Percentiles rank a stretch among this genome's conserved stretches.
Evolutionary conservation across 2,113 vertebrate species (phyloP).

Genomic region (Arizona elegans): DNA sequence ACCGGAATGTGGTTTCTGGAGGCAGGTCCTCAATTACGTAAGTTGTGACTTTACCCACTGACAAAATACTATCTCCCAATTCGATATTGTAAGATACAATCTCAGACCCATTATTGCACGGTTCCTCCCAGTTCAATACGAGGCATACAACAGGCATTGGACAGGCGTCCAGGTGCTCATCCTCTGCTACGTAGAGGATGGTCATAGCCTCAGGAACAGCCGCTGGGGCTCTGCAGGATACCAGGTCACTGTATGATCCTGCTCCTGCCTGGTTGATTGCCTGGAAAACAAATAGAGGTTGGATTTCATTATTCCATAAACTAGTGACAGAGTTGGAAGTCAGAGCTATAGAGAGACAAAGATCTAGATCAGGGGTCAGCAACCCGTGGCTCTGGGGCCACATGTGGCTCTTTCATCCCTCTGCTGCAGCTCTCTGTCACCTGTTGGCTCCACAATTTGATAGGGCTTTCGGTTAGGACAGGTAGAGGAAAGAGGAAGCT

Average conservation of each 20-base stretch:
- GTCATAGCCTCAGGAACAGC: conserved; percentile 80
- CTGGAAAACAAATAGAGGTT: conserved; percentile 57
- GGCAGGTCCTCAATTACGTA: conserved; percentile 80
- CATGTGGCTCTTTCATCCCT: too few species aligned
- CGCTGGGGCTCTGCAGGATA: conserved; percentile 84
- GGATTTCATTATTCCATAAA: accelerated
- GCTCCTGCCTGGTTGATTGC: conserved; percentile 90
- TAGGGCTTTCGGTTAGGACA: too few species aligned
- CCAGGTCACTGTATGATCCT: conserved; percentile 86
- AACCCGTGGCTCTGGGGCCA: too few species aligned
- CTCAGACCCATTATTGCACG: conserved; percentile 88
- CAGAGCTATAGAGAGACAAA: not conserved
- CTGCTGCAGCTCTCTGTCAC: too few species aligned
- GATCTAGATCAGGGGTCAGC: not conserved
- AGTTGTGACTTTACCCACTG: conserved; percentile 76
- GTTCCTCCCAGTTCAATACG: conserved; percentile 91
- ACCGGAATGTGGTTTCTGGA: conserved; percentile 94
- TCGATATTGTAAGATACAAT: conserved; percentile 86
- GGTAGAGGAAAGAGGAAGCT: too few species aligned
- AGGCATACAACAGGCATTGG: conserved; percentile 84
- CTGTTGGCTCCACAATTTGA: too few species aligned
- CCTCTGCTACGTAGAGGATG: conserved; percentile 77
- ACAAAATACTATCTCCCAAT: conserved; percentile 77
- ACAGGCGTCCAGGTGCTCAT: conserved; percentile 62
- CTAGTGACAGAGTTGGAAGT: accelerated